Evolutionary conservation across 2,797 vertebrate species (phyloP).

Genomic region (Gastrophryne carolinensis): DNA sequence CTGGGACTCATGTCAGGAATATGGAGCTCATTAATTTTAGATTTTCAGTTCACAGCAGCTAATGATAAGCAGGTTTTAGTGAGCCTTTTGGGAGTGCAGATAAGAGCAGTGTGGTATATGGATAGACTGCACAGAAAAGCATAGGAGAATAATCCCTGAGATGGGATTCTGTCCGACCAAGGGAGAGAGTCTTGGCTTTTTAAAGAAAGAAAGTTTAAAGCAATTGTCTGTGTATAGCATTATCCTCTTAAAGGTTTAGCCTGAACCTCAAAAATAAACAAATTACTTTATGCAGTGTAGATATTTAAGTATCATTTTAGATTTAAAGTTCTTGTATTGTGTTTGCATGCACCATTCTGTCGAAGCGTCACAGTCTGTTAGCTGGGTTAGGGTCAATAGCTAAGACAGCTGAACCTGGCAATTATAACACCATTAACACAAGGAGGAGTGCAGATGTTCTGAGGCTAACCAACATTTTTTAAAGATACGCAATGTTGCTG

Average conservation of each 20-base stretch:
- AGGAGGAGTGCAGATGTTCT: background rate
- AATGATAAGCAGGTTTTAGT: constrained; percentile 49
- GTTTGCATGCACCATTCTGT: no score
- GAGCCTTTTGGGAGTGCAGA: constrained; percentile 42
- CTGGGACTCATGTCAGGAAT: constrained; percentile 41
- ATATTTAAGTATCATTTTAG: background rate
- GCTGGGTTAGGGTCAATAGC: background rate
- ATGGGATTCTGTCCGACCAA: constrained; percentile 17
- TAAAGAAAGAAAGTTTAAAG: constrained; percentile 16
- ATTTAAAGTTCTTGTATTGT: background rate
- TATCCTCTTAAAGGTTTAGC: constrained; percentile 28
- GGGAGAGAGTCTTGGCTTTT: constrained; percentile 13
- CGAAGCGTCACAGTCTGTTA: background rate
- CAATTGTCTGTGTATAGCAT: constrained; percentile 18
- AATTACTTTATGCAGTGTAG: background rate
- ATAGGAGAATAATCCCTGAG: constrained; percentile 39
- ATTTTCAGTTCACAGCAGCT: constrained; percentile 48
- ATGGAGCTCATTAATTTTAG: constrained; percentile 50
- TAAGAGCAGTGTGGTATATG: constrained; percentile 40
- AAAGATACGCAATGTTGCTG: background rate
- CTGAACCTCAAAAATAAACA: constrained; percentile 20
- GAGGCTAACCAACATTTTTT: background rate
- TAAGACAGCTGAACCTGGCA: background rate
- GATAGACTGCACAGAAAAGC: constrained; percentile 35
- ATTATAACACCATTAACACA: background rate